Percentiles rank a stretch among this genome's conserved stretches.
phyloP scores from a whole-genome alignment of 2,797 vertebrate species.

The Furcifer pardalis region DNA sequence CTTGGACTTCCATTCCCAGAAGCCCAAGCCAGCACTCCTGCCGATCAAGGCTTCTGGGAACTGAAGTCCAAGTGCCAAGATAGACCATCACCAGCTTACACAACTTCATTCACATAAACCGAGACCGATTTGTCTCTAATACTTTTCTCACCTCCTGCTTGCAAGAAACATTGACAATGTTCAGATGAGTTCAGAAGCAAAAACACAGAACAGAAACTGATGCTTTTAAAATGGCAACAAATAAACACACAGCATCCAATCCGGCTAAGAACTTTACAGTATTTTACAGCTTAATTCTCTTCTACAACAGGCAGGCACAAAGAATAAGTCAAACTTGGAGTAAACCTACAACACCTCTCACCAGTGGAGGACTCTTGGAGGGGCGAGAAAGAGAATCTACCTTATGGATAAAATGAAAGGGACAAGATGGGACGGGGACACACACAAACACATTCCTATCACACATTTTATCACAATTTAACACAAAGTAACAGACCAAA shows the following conservation, averaged over 20 bases:
- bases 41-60: no score
- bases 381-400: neutral
- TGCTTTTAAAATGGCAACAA: neutral
- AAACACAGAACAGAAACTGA: neutral
- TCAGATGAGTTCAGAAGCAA: neutral
- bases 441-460: no score
- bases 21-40: no score
- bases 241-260: neutral
- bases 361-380: no score
- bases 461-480: no score
- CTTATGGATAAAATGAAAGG: neutral
- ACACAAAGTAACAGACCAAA: no score
- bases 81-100: no score
- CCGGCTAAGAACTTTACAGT: neutral
- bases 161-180: neutral
- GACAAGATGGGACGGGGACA: no score
- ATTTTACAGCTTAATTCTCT: neutral
- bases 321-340: neutral
- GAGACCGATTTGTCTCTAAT: neutral
- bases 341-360: neutral
- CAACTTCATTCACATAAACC: no score
- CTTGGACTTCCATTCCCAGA: no score
- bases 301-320: neutral
- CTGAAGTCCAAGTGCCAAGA: no score
- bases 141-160: neutral